These are phyloP conservation scores for Pseudorhiza aurosa DNA, from an alignment of 30 jellyfish, hydroid and myxozoan genomes.

Conservation along the genomic window DNA sequence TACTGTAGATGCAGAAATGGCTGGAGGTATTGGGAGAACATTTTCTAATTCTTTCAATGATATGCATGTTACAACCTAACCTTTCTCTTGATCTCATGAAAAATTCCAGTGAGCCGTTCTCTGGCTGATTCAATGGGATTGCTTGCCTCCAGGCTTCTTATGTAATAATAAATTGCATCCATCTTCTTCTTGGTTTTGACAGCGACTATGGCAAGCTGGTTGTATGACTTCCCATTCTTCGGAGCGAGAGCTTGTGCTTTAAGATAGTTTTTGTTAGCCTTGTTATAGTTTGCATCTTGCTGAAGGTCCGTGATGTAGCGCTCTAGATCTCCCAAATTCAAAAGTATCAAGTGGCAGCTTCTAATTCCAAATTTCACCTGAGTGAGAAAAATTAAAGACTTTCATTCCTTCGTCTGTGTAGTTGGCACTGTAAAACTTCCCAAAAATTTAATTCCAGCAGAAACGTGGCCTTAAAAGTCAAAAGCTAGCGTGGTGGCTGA, in stretches of 20 bases:
- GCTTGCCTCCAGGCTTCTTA: constrained; percentile 89
- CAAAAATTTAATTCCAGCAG: no score
- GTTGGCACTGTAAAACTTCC: no score
- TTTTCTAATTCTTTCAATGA: no score
- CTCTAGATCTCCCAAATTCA: constrained; percentile 87
- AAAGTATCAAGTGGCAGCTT: constrained; percentile 81
- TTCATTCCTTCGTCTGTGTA: no score
- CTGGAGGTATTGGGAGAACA: no score
- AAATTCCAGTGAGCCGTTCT: constrained; percentile 88
- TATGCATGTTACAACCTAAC: no score
- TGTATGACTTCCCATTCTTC: constrained; percentile 93
- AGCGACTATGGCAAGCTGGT: constrained; percentile 93
- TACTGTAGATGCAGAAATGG: no score
- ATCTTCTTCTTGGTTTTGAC: constrained; percentile 84
- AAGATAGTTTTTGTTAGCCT: constrained; percentile 73
- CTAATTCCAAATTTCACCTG: constrained; percentile 90
- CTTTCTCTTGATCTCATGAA: constrained; percentile 92
- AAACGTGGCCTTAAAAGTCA: no score
- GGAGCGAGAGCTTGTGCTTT: constrained; percentile 91
- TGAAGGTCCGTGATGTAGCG: constrained; percentile 86
- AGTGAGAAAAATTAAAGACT: neutral
- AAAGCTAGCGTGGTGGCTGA: no score
- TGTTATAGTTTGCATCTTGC: constrained; percentile 58
- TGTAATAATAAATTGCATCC: constrained; percentile 90
- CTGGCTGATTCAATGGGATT: constrained; percentile 93